Evolutionary conservation across 1,140 invertebrate genomes (phyloP), one percentile per base, ranked within the genome.

Genomic region (Leptinotarsa undecemlineata): DNA sequence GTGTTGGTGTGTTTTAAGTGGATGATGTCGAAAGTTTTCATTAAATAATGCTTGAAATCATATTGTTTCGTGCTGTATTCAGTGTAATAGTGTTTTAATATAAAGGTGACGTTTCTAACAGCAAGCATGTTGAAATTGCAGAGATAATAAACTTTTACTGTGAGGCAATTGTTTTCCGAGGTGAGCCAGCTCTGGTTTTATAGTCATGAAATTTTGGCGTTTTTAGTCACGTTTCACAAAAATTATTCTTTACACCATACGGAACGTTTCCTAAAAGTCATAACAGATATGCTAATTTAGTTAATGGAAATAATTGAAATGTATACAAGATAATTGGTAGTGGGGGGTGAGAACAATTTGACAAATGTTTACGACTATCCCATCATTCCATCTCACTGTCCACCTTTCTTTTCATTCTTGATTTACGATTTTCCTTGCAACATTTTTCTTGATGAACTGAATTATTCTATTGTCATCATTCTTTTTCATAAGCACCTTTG

Each of bases 291-390:
- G 60, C 60, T 61, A 61, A 61, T 61, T 61, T n/a, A 20, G 60
- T 15, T 61, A 61, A 61, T 61, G 60, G 60, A 15, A 11, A 61
- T 61, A 61, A 61, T 61, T 61, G 60, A 20, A 61, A 19, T 61
- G 60, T 61, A 61, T 61, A 61, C 60, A 61, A 61, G 17, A 19
- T 61, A 20, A 61, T 61, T 61, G 60, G 60, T 61, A 42, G 33
- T 42, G 60, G 60, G 60, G 60, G 60, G 60, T 61, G 60, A 61
- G 17, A 20, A 20, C 5, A 61, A 61, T 61, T 61, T 61, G 60
- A 61, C 60, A 61, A 61, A 61, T 61, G 60, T 61, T 61, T 61
- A 61, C 20, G 60, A 61, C 60, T 20, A n/a, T 61, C 60, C 60
- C 8, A 42, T 42, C 33, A 42, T 42, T 42, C 33, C 33, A 11